A percentile compares a stretch with the other conserved stretches of the same genome.
These are phyloP conservation scores for Austrolebias charrua DNA, from an alignment of 2,797 vertebrate species.

Conservation along the genomic window DNA sequence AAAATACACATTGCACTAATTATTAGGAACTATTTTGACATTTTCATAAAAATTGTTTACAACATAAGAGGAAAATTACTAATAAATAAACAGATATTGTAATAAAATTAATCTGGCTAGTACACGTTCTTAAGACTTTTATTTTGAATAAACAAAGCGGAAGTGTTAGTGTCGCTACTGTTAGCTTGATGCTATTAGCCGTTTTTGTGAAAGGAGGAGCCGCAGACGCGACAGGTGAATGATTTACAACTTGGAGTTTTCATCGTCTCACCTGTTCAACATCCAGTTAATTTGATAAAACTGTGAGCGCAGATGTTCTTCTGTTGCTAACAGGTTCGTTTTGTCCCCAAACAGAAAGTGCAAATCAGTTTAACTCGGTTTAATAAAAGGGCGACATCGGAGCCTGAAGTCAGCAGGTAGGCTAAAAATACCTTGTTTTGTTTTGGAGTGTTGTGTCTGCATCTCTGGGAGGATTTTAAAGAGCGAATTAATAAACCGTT, in stretches of 20 bases:
- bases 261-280: conserved; percentile 21
- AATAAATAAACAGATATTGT: too few relatives aligned
- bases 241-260: conserved; percentile 17
- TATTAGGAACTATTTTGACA: too few relatives aligned
- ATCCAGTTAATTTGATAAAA: neutral
- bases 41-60: too few relatives aligned
- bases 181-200: conserved; percentile 15
- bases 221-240: conserved; percentile 67
- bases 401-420: conserved; percentile 67
- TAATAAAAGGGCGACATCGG: too few relatives aligned
- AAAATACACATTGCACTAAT: too few relatives aligned
- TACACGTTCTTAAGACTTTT: conserved; percentile 25
- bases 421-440: conserved; percentile 61
- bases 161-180: neutral
- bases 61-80: too few relatives aligned
- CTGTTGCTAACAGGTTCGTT: neutral
- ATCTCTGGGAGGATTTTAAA: neutral
- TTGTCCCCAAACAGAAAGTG: too few relatives aligned
- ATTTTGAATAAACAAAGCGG: conserved; percentile 38
- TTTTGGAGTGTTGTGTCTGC: neutral
- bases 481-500: too few relatives aligned
- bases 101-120: too few relatives aligned
- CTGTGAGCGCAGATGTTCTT: conserved; percentile 5
- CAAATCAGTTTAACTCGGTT: neutral
- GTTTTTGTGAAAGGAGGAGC: conserved; percentile 45